These are phyloP conservation scores for Philopotamus ludificatus DNA, from an alignment of 1,140 invertebrate species.

Conservation along the genomic window DNA sequence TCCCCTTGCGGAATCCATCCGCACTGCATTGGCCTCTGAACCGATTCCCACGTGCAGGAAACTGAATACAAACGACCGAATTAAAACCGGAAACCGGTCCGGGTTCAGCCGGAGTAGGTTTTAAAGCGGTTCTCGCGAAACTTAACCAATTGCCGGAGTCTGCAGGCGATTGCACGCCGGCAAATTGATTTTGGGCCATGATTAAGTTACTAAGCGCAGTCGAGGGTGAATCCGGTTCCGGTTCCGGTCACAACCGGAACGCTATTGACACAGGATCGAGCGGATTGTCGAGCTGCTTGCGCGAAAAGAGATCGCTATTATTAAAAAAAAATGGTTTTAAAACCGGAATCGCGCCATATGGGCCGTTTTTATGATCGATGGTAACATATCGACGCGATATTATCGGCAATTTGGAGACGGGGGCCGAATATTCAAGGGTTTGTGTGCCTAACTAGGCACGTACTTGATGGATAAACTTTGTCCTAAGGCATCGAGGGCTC, in stretches of 20 bases:
- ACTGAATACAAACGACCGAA: slow-evolving; percentile 41
- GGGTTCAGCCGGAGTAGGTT: neutral
- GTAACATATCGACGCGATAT: too few relatives aligned
- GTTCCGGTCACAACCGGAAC: neutral
- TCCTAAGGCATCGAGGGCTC: neutral
- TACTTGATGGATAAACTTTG: slow-evolving; percentile 23
- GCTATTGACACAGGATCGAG: too few relatives aligned
- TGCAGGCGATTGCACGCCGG: neutral
- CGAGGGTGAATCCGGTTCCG: neutral
- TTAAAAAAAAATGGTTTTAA: too few relatives aligned
- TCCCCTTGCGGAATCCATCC: slow-evolving; percentile 4
- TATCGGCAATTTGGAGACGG: slow-evolving; percentile 3
- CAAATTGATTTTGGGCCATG: slow-evolving; percentile 30
- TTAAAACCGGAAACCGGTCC: slow-evolving; percentile 38
- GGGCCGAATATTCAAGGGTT: neutral
- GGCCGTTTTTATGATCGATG: too few relatives aligned
- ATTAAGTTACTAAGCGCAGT: slow-evolving; percentile 32
- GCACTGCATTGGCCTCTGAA: slow-evolving; percentile 9
- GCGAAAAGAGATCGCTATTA: too few relatives aligned
- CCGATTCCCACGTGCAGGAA: slow-evolving; percentile 20
- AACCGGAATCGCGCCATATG: too few relatives aligned
- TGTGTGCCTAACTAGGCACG: slow-evolving; percentile 14
- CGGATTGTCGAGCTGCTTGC: too few relatives aligned
- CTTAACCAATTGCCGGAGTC: slow-evolving; percentile 22
- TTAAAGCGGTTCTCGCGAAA: slow-evolving; percentile 11